These are phyloP conservation scores for Mylabris phalerata DNA, from an alignment of 1,140 invertebrate species.

Conservation along the genomic window DNA sequence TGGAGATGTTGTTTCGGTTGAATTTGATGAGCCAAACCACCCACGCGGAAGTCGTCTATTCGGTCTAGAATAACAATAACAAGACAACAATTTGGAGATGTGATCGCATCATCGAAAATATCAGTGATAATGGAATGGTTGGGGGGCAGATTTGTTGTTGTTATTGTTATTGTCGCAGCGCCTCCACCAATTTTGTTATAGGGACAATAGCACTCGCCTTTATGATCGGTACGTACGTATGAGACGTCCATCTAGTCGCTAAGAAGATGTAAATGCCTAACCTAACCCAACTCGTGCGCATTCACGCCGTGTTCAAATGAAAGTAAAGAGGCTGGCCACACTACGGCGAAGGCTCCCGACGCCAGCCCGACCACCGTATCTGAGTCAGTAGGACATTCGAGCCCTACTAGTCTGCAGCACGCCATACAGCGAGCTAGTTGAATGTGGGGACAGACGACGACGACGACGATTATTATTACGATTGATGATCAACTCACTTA, in stretches of 20 bases:
- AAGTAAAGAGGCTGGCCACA: slow-evolving; percentile 38
- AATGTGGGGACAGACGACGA: slow-evolving; percentile 2
- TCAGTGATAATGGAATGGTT: too few relatives aligned
- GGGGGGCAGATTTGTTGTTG: too few relatives aligned
- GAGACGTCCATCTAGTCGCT: background rate
- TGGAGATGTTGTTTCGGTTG: too few relatives aligned
- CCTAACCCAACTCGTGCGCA: slow-evolving; percentile 27
- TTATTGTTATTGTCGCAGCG: too few relatives aligned
- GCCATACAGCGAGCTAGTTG: slow-evolving; percentile 14
- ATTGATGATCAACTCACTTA: background rate
- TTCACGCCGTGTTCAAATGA: slow-evolving; percentile 42
- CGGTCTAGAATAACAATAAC: too few relatives aligned
- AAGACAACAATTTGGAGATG: too few relatives aligned
- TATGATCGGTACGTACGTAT: background rate
- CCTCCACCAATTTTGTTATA: too few relatives aligned
- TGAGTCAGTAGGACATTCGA: slow-evolving; percentile 45
- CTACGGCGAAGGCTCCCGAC: slow-evolving; percentile 42
- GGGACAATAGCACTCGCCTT: too few relatives aligned
- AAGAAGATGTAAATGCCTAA: slow-evolving; percentile 14
- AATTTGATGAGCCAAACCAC: background rate
- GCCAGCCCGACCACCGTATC: slow-evolving; percentile 39
- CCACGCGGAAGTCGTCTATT: slow-evolving; percentile 20
- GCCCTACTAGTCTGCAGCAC: slow-evolving; percentile 21
- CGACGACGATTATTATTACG: too few relatives aligned
- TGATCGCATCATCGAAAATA: too few relatives aligned